Evolutionary conservation across 2,113 vertebrate species (phyloP).

Genomic region (Larimichthys crocea): DNA sequence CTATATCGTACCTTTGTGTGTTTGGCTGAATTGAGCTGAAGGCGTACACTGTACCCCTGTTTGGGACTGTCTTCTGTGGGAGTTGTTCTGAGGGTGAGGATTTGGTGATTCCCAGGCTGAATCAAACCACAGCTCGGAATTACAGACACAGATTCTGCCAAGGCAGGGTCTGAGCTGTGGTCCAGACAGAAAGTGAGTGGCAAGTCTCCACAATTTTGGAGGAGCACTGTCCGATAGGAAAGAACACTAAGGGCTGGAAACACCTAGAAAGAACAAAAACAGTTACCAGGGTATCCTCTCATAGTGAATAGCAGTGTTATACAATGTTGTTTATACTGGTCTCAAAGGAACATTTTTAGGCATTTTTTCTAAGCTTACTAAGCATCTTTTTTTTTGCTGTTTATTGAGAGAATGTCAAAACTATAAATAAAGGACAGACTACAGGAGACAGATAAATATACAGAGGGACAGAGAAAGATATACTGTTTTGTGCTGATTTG

Average conservation of each 20-base stretch:
- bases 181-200: conserved; percentile 86
- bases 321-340: not conserved
- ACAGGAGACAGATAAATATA: not conserved
- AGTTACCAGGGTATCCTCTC: not conserved
- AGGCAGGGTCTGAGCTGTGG: conserved; percentile 57
- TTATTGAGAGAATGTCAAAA: too few relatives aligned
- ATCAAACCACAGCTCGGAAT: conserved; percentile 87
- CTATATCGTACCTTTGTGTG: conserved; percentile 85
- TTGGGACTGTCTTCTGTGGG: conserved; percentile 77
- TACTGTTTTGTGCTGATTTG: not conserved
- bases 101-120: conserved; percentile 86
- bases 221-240: conserved; percentile 85
- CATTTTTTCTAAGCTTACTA: too few relatives aligned
- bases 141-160: conserved; percentile 72
- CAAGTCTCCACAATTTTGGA: conserved; percentile 85
- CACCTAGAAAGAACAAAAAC: conserved; percentile 75
- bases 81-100: conserved; percentile 86
- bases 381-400: too few relatives aligned
- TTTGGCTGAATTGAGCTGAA: conserved; percentile 88
- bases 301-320: not conserved
- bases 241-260: conserved; percentile 86
- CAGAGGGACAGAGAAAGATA: not conserved
- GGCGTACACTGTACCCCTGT: conserved; percentile 79
- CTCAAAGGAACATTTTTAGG: not conserved
- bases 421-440: not conserved